phyloP scores from a whole-genome alignment of 2,797 vertebrate species.

The Dermochelys coriacea region DNA sequence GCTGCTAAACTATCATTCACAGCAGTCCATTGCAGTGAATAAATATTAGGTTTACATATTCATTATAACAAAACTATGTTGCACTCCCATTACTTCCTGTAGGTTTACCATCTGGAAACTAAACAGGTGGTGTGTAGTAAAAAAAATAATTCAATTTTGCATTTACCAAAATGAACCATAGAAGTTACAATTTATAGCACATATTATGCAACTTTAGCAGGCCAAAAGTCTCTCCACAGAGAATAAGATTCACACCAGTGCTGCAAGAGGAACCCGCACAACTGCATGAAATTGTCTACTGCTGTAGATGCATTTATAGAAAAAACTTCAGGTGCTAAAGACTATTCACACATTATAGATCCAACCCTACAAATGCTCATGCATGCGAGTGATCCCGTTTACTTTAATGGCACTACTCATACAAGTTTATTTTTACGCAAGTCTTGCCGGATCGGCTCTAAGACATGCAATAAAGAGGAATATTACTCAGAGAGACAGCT shows the following conservation, averaged over 20 bases:
- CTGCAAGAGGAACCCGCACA: conserved; percentile 36
- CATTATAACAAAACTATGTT: conserved; percentile 70
- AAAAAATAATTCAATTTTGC: conserved; percentile 71
- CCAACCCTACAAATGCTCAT: accelerated
- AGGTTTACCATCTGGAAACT: conserved; percentile 82
- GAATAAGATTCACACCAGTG: conserved; percentile 62
- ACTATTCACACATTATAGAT: neutral
- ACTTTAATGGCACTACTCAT: accelerated
- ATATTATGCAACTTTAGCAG: conserved; percentile 51
- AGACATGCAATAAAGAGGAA: neutral
- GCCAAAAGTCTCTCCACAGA: conserved; percentile 42
- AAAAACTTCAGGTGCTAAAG: accelerated
- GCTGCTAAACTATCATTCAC: conserved; percentile 65
- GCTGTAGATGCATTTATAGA: accelerated
- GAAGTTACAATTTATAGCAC: conserved; percentile 62
- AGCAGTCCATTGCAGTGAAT: conserved; percentile 77
- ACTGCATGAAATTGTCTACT: neutral
- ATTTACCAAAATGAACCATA: conserved; percentile 67
- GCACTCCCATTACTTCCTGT: conserved; percentile 75
- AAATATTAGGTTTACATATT: conserved; percentile 82
- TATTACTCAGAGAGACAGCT: neutral
- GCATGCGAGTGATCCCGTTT: accelerated
- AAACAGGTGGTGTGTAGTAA: conserved; percentile 74
- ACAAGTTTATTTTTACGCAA: neutral
- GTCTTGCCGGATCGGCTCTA: neutral